These are phyloP conservation scores for Artibeus lituratus DNA, from an alignment of 2,797 vertebrate species.

Conservation along the genomic window DNA sequence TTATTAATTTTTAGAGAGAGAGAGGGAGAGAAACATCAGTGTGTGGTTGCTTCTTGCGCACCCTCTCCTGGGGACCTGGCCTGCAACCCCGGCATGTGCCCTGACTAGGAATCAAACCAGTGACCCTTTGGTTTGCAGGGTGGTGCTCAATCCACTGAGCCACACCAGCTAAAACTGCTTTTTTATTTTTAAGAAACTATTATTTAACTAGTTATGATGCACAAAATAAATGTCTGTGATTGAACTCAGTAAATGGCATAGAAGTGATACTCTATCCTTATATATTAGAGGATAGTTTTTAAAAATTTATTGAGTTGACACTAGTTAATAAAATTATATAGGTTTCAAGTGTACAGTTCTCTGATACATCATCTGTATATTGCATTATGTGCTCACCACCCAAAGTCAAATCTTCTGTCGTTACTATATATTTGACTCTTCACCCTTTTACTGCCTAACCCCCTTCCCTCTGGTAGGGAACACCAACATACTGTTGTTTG, in stretches of 20 bases:
- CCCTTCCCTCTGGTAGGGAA: not conserved
- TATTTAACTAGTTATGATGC: not conserved
- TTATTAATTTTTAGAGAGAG: constrained; percentile 14
- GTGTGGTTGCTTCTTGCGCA: too few species aligned
- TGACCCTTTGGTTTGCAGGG: too few species aligned
- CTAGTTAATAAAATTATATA: not conserved
- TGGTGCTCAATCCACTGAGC: too few species aligned
- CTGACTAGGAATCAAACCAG: too few species aligned
- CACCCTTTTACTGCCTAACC: not conserved
- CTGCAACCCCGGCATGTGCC: too few species aligned
- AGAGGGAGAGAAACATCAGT: too few species aligned
- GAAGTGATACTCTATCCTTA: not conserved
- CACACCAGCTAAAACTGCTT: not conserved
- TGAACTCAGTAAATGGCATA: not conserved
- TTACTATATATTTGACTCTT: not conserved
- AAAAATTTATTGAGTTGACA: not conserved
- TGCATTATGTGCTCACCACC: not conserved
- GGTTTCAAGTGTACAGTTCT: not conserved
- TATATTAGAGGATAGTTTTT: not conserved
- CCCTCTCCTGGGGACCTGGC: too few species aligned
- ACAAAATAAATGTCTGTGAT: not conserved
- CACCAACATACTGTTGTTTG: not conserved
- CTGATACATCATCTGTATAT: not conserved
- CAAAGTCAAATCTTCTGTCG: not conserved
- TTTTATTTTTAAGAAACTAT: constrained; percentile 28